Percentiles rank a stretch among this genome's conserved stretches.
Evolutionary conservation across 1,140 invertebrate species (phyloP).

Genomic region (Hetaerina americana): DNA sequence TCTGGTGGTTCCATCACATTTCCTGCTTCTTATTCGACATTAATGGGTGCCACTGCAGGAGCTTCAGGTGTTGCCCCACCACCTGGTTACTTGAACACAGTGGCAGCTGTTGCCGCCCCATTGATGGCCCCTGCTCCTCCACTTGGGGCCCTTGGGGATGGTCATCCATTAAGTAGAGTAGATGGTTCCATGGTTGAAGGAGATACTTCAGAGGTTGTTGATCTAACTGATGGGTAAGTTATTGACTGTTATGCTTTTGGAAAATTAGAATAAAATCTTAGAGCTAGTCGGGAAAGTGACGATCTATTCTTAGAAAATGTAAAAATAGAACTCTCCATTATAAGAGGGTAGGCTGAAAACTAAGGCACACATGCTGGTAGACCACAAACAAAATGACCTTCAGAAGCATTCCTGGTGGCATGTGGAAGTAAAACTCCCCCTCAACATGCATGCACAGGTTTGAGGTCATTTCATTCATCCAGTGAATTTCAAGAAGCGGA

Average conservation of each 20-base stretch:
- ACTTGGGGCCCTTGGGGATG: neutral
- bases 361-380: too few relatives aligned
- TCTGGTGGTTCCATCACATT: neutral
- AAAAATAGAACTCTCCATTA: too few relatives aligned
- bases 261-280: too few relatives aligned
- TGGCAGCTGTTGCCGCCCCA: neutral
- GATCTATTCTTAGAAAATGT: too few relatives aligned
- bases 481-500: too few relatives aligned
- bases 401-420: too few relatives aligned
- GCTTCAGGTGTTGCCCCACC: constrained; percentile 5
- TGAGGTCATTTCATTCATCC: too few relatives aligned
- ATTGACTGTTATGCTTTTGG: neutral
- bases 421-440: too few relatives aligned
- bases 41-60: constrained; percentile 12
- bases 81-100: neutral
- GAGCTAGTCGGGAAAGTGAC: too few relatives aligned
- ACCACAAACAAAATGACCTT: too few relatives aligned
- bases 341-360: too few relatives aligned
- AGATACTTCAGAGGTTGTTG: neutral
- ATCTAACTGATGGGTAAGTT: constrained; percentile 18
- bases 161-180: neutral
- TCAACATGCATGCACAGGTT: too few relatives aligned
- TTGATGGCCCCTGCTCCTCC: neutral
- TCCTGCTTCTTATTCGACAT: neutral
- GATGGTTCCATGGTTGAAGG: neutral